phyloP scores from a whole-genome alignment of 2,113 vertebrate species.

The Cinclus cinclus region DNA sequence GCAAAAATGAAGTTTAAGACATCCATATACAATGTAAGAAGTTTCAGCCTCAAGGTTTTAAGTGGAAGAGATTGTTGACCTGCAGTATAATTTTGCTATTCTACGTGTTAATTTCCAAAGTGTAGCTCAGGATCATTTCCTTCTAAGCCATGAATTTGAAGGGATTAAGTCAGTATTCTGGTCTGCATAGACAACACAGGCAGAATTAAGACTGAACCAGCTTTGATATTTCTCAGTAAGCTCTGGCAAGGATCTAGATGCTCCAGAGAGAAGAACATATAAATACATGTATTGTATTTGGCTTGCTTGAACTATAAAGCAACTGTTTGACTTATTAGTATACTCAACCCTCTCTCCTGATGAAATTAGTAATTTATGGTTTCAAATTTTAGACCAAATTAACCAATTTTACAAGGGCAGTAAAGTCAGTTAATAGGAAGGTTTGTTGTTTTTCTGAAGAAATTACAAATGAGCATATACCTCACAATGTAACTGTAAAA shows the following conservation, averaged over 20 bases:
- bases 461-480: background rate
- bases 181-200: background rate
- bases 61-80: background rate
- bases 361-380: slow-evolving; percentile 7
- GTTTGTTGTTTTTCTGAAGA: background rate
- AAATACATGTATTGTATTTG: background rate
- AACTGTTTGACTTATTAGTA: background rate
- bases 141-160: accelerated
- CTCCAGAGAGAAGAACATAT: background rate
- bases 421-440: background rate
- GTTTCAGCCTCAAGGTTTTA: background rate
- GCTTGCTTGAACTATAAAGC: background rate
- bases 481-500: background rate
- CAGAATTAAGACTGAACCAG: background rate
- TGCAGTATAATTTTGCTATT: background rate
- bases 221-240: background rate
- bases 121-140: background rate
- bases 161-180: background rate
- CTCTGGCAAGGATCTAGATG: background rate
- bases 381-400: background rate
- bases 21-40: slow-evolving; percentile 67
- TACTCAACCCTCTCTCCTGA: background rate
- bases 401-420: background rate
- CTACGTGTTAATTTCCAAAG: background rate
- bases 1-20: slow-evolving; percentile 57